A percentile compares a stretch with the other conserved stretches of the same genome.
Conservation (phyloP, 1,140 invertebrate genomes). For the Lepidurus couesii region DNA sequence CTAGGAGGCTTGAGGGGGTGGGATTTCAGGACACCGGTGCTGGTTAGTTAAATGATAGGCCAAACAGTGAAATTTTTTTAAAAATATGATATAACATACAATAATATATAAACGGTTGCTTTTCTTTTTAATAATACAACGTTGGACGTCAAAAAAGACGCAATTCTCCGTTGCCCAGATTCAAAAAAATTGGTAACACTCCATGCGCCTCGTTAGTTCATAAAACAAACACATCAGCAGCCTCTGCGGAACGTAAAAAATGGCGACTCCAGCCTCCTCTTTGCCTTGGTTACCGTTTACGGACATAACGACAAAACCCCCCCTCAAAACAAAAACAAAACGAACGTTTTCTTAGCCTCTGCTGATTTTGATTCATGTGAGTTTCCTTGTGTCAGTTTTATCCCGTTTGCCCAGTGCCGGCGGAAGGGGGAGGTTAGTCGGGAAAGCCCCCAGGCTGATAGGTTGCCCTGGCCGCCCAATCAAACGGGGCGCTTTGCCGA, state of each 20-base stretch:
- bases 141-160: background rate
- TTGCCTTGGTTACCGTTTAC: conserved; percentile 13
- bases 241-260: conserved; percentile 18
- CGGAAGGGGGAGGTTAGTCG: too few relatives aligned
- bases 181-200: background rate
- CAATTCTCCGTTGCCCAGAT: conserved; percentile 1
- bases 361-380: background rate
- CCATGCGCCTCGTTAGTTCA: background rate
- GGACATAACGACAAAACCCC: background rate
- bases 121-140: conserved; percentile 10
- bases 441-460: too few relatives aligned
- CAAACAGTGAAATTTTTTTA: background rate
- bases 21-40: background rate
- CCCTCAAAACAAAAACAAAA: background rate
- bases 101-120: background rate
- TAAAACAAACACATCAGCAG: conserved; percentile 7
- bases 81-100: conserved; percentile 12
- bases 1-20: background rate
- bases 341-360: background rate
- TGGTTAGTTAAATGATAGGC: background rate
- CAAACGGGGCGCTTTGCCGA: too few relatives aligned
- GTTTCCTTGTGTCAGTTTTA: background rate
- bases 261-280: conserved; percentile 20
- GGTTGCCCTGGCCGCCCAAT: too few relatives aligned
- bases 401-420: too few relatives aligned